These are phyloP conservation scores for Melipona beecheii DNA, from an alignment of 2,888 invertebrate genomes.

Conservation along the genomic window DNA sequence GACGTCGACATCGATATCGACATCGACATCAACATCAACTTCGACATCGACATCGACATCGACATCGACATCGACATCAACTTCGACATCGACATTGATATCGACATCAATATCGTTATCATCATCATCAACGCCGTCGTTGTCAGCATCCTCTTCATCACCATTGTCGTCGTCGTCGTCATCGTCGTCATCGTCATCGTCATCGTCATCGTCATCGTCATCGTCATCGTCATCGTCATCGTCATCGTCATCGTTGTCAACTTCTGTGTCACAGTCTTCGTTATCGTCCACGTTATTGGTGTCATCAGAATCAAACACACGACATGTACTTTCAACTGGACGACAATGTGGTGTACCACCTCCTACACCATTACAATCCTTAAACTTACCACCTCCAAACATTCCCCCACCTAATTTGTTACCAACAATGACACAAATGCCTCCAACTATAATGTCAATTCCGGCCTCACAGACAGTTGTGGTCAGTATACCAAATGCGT, in stretches of 20 bases:
- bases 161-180: neutral
- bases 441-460: slow-evolving; percentile 77
- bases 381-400: slow-evolving; percentile 82
- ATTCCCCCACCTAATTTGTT: slow-evolving; percentile 76
- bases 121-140: neutral
- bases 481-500: slow-evolving; percentile 75
- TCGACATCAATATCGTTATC: neutral
- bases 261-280: slow-evolving; percentile 16
- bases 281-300: slow-evolving; percentile 19
- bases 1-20: neutral
- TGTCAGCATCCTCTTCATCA: neutral
- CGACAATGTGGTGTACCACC: slow-evolving; percentile 69
- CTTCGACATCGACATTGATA: neutral
- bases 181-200: neutral
- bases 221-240: neutral
- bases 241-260: neutral
- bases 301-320: slow-evolving; percentile 42
- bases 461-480: slow-evolving; percentile 74
- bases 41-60: neutral
- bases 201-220: neutral
- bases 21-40: slow-evolving; percentile 49
- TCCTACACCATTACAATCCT: slow-evolving; percentile 65
- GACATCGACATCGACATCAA: neutral
- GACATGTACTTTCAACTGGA: slow-evolving; percentile 65
- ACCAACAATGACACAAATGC: slow-evolving; percentile 79